phyloP scores from a whole-genome alignment of 2,113 vertebrate genomes.

The Charina bottae region DNA sequence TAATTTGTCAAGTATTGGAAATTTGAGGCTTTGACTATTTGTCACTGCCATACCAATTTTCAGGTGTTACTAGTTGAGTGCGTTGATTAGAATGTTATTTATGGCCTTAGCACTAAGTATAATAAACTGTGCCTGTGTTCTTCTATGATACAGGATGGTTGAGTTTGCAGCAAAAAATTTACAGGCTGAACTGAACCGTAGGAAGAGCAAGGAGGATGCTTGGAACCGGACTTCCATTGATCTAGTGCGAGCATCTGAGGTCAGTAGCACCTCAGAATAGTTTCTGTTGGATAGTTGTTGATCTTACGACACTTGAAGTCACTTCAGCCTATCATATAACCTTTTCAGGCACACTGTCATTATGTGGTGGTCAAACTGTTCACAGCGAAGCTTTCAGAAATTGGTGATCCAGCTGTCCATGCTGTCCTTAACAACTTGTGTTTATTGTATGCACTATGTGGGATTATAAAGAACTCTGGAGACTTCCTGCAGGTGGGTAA shows the following conservation, averaged over 20 bases:
- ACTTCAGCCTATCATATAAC: neutral
- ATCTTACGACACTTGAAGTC: neutral
- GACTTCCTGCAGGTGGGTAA: conserved; percentile 90
- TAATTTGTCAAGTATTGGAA: neutral
- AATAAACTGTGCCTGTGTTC: neutral
- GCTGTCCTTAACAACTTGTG: conserved; percentile 83
- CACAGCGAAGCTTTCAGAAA: conserved; percentile 80
- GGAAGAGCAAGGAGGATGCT: conserved; percentile 87
- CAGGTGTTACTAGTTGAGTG: neutral
- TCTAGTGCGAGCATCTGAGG: conserved; percentile 91
- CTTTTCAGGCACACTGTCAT: conserved; percentile 91
- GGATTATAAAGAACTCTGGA: conserved; percentile 84
- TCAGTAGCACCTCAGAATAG: conserved; percentile 64
- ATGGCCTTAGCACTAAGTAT: neutral
- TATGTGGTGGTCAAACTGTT: conserved; percentile 94
- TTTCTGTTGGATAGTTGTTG: rapidly evolving
- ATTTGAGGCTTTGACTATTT: neutral
- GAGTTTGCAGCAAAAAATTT: conserved; percentile 89
- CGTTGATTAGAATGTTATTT: neutral
- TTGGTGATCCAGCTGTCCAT: conserved; percentile 77
- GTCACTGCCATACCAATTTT: neutral
- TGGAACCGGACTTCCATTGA: conserved; percentile 95
- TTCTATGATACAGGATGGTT: conserved; percentile 78
- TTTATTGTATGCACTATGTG: conserved; percentile 86
- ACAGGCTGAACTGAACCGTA: conserved; percentile 82